phyloP scores from a whole-genome alignment of 2,113 vertebrate genomes.

The Melanotaenia duboulayi region DNA sequence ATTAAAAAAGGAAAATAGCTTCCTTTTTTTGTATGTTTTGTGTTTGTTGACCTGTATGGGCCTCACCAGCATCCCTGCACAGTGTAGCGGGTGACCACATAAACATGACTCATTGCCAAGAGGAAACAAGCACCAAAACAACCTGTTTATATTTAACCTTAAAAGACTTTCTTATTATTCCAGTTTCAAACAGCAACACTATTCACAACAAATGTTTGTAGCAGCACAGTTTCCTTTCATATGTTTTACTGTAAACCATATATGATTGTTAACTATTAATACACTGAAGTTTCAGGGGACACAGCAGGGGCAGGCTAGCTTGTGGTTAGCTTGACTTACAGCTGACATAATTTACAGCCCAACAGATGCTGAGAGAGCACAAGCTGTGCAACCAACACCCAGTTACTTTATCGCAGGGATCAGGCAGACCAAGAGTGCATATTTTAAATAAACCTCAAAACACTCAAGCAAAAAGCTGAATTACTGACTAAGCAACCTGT shows the following conservation, averaged over 20 bases:
- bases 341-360: conserved; percentile 50
- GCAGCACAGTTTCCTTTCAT: conserved; percentile 12
- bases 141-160: conserved; percentile 43
- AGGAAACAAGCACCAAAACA: conserved; percentile 54
- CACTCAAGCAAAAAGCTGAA: conserved; percentile 10
- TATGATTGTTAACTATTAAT: conserved; percentile 59
- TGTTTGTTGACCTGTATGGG: conserved; percentile 15
- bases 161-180: conserved; percentile 40
- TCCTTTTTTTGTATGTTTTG: neutral
- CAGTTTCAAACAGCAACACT: neutral
- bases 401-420: conserved; percentile 48
- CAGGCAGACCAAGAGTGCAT: conserved; percentile 3
- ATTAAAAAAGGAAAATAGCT: neutral
- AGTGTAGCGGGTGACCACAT: conserved; percentile 46
- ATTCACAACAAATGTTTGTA: conserved; percentile 5
- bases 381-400: conserved; percentile 55
- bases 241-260: conserved; percentile 23
- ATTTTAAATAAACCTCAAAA: conserved; percentile 14
- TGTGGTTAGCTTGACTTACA: conserved; percentile 41
- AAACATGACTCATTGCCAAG: conserved; percentile 52
- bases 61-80: conserved; percentile 9
- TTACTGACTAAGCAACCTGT: conserved; percentile 4
- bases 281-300: conserved; percentile 22
- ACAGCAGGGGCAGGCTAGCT: conserved; percentile 6
- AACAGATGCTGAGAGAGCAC: conserved; percentile 29